Base-by-base conservation (phyloP, 2,888 invertebrate genomes). In the Hemaris fuciformis region DNA sequence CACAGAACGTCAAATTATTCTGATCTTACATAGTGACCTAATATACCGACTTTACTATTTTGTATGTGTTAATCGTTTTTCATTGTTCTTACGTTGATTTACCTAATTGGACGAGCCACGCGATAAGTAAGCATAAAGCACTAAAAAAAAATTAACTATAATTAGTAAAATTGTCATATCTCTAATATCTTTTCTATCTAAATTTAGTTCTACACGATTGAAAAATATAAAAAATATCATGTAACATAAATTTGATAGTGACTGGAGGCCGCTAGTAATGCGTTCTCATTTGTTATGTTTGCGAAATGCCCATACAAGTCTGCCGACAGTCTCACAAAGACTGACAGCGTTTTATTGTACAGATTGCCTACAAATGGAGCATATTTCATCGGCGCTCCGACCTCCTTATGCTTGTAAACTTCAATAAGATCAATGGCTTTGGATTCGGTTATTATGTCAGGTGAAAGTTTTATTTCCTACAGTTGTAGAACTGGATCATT, bases 281-380 rank as follows among this genome's bases (percentile, higher is more conserved):
- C 71, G 71, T 68, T 72, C 82, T 84, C 90, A 90, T 92, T 91
- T 91, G 88, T 90, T 88, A 90, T 81, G 79, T 86, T 83, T 72
- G 85, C 82, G 82, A 84, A 87, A 89, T 85, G 81, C 80, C 79
- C 84, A 77, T 80, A 83, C 83, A 71, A 73, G 70, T 70, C 76
- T 76, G 81, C 70, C 80, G 84, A 84, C 84, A 82, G 81, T 80
- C 77, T 81, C 85, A 87, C 87, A 87, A 89, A 87, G 84, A 81
- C 82, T 81, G 84, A 83, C 84, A 79, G 73, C 84, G 80, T 86
- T 88, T 89, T 89, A 88, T 87, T 87, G 85, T 83, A 71, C 79
- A 83, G 83, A 88, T 88, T 85, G 86, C 83, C 78, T 85, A 87
- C 88, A 88, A 88, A 88, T 89, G 85, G 87, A 83, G 83, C 80